These are phyloP conservation scores for Choristoneura rosaceana DNA, from an alignment of 2,888 invertebrate species.

Conservation along the genomic window DNA sequence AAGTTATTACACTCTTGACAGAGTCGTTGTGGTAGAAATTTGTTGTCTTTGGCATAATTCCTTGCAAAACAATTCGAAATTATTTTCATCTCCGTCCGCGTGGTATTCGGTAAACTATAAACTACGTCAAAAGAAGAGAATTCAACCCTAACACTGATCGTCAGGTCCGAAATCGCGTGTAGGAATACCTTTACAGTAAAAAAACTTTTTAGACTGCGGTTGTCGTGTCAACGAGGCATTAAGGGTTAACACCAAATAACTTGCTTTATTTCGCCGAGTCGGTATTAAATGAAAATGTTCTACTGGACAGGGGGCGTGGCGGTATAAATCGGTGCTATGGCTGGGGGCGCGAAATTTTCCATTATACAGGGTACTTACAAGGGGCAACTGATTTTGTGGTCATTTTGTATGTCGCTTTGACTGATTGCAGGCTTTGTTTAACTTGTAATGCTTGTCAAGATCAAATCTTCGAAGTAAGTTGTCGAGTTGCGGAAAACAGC, in stretches of 20 bases:
- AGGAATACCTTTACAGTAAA: not conserved
- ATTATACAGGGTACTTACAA: conserved; percentile 26
- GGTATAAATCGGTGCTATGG: conserved; percentile 57
- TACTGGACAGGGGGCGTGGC: conserved; percentile 61
- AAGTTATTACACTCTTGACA: no score
- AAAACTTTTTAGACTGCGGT: conserved; percentile 21
- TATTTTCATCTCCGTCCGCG: no score
- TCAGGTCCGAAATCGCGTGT: conserved; percentile 8
- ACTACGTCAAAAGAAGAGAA: not conserved
- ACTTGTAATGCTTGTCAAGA: no score
- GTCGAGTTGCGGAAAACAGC: no score
- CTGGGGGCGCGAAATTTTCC: conserved; percentile 34
- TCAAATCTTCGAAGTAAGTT: no score
- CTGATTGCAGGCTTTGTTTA: no score
- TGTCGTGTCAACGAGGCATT: conserved; percentile 74
- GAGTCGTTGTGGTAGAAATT: no score
- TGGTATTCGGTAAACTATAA: no score
- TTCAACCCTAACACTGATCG: not conserved
- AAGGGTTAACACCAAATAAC: conserved; percentile 68
- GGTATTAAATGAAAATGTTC: conserved; percentile 75
- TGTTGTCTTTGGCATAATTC: no score
- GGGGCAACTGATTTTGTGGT: conserved; percentile 15
- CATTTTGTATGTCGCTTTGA: not conserved
- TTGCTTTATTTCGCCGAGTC: conserved; percentile 66
- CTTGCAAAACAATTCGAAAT: no score